Base-by-base conservation (phyloP, 2,797 vertebrate genomes). In the Austrolebias charrua region DNA sequence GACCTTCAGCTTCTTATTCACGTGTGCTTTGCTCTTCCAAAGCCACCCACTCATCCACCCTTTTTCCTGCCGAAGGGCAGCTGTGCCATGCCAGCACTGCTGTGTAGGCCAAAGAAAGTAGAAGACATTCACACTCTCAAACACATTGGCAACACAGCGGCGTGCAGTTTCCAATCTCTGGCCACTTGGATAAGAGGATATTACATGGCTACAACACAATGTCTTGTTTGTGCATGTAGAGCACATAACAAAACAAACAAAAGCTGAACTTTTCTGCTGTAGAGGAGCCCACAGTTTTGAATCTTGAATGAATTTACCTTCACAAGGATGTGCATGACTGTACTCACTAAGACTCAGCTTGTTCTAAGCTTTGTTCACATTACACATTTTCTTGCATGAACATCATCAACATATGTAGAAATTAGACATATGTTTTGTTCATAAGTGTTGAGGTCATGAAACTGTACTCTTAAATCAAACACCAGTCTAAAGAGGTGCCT, bases 21-120 rank as follows among this genome's bases (percentile, higher is more conserved):
- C 74, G 82, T 73, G 58, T 46, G 76, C 64, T 79, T 79, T 64
- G 61, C 76, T 76, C 74, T 72, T 83, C 76, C 68, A 78, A 84
- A 84, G 73, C 71, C 63, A 19, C 85, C 82, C 78, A 85, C 86
- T 85, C 85, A 82, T 71, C 55, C 24, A 15, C 70, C 78, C 75
- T 81, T 85, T 69, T 84, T 81, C 69, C 70, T 64, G 76, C 85
- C 6, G 50, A 66, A 70, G 81, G 80, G 73, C 80, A 80, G 71
- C 74, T 82, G 69, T 66, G 75, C 71, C 73, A 50, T 71, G 61
- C 74, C 72, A 55, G 58, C 52, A 69, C 74, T 72, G 77, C 81
- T 80, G 79, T 66, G 75, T 60, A 62, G 65, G 66, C 67, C 80
- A 69, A 53, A 75, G 74, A 75, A 73, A 66, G 80, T 83, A 74